These are phyloP conservation scores for Paratrypauchen microcephalus DNA, from an alignment of 2,797 vertebrate genomes.

Conservation along the genomic window DNA sequence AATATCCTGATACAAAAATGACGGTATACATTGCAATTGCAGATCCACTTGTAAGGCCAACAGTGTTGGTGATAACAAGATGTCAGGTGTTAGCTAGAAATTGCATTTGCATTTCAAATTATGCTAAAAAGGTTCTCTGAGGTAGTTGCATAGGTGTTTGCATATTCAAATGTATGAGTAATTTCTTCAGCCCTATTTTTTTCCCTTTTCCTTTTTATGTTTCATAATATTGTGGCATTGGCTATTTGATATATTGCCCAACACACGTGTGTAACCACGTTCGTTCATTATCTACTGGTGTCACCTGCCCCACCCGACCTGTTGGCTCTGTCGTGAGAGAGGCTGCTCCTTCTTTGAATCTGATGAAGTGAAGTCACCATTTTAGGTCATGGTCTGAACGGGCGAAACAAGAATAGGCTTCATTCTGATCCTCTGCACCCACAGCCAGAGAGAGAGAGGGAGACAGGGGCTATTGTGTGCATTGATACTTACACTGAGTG, in stretches of 20 bases:
- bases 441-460: slow-evolving; percentile 29
- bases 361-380: slow-evolving; percentile 75
- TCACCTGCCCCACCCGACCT: slow-evolving; percentile 48
- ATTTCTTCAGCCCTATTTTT: not conserved
- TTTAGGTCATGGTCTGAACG: slow-evolving; percentile 66
- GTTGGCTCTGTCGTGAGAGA: slow-evolving; percentile 32
- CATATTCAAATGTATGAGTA: slow-evolving; percentile 14
- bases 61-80: no score
- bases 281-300: slow-evolving; percentile 2
- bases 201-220: not conserved
- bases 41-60: not conserved
- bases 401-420: slow-evolving; percentile 68
- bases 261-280: no score
- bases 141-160: slow-evolving; percentile 13
- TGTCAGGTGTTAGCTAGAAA: not conserved
- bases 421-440: slow-evolving; percentile 60
- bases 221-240: not conserved
- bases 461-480: slow-evolving; percentile 50
- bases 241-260: no score
- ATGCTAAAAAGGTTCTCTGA: slow-evolving; percentile 2
- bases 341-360: slow-evolving; percentile 38
- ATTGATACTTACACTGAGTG: slow-evolving; percentile 34
- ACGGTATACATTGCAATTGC: no score
- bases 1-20: no score
- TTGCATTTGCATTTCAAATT: slow-evolving; percentile 40